Evolutionary conservation across 2,113 vertebrate species (phyloP).

Genomic region (Steatornis caripensis): DNA sequence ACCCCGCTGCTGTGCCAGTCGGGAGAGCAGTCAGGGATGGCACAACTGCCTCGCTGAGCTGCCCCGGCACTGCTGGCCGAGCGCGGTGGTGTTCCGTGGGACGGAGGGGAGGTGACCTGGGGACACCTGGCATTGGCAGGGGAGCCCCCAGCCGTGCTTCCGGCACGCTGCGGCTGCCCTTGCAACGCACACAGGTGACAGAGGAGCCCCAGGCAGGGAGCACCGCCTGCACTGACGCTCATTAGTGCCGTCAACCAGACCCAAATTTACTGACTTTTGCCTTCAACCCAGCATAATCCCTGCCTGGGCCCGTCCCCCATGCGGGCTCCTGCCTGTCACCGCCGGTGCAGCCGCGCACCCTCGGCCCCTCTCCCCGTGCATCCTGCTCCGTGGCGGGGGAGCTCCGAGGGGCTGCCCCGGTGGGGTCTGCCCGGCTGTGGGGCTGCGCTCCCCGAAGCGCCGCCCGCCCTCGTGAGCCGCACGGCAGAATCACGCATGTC

Average conservation of each 20-base stretch:
- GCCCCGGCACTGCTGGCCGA: background rate
- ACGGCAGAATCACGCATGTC: background rate
- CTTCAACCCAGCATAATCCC: background rate
- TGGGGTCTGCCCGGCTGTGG: fast-evolving
- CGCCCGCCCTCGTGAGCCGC: fast-evolving
- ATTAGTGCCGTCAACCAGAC: background rate
- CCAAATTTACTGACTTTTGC: background rate
- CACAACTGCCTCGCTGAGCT: fast-evolving
- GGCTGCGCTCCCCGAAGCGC: fast-evolving
- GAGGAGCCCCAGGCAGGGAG: background rate
- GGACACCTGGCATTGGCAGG: background rate
- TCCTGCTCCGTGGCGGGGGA: fast-evolving
- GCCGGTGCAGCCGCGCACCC: fast-evolving
- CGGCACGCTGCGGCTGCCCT: fast-evolving
- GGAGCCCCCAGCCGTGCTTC: background rate
- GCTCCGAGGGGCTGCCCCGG: fast-evolving
- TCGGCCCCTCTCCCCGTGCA: fast-evolving
- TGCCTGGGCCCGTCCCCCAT: fast-evolving
- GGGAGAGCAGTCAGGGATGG: background rate
- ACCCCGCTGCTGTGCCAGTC: background rate
- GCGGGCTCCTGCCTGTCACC: fast-evolving
- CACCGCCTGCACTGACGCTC: background rate
- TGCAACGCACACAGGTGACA: background rate
- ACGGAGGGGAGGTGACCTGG: fast-evolving
- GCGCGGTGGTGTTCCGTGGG: fast-evolving